A percentile compares a stretch with the other conserved stretches of the same genome.
Evolutionary conservation across 2,113 vertebrate genomes (phyloP).

Genomic region (Peromyscus californicus): DNA sequence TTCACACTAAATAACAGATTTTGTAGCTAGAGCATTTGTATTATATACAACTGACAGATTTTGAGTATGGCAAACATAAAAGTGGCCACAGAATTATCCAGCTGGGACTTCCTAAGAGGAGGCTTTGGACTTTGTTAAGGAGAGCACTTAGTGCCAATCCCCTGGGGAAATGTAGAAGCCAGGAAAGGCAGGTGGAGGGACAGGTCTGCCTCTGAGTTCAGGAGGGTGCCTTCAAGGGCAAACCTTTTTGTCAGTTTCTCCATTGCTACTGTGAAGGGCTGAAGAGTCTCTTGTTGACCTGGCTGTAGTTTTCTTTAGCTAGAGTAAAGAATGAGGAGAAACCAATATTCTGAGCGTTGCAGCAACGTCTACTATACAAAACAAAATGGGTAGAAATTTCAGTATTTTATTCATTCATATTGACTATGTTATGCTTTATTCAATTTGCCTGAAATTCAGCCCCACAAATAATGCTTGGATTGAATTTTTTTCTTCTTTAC

Average conservation of each 20-base stretch:
- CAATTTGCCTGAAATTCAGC: neutral
- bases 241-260: neutral
- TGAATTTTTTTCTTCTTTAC: neutral
- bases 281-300: neutral
- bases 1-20: neutral
- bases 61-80: neutral
- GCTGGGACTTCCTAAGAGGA: neutral
- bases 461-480: neutral
- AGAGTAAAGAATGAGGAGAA: neutral
- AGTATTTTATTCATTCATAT: neutral
- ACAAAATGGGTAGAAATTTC: neutral
- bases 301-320: neutral
- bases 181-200: neutral
- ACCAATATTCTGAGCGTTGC: neutral
- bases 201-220: neutral
- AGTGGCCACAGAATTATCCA: neutral
- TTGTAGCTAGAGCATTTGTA: neutral
- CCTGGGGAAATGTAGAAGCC: neutral
- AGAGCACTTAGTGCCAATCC: neutral
- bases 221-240: neutral
- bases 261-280: neutral
- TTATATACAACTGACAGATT: neutral
- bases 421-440: neutral
- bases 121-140: neutral
- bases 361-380: neutral